Evolutionary conservation across 2,888 invertebrate genomes (phyloP).

Genomic region (Temnothorax unifasciatus): DNA sequence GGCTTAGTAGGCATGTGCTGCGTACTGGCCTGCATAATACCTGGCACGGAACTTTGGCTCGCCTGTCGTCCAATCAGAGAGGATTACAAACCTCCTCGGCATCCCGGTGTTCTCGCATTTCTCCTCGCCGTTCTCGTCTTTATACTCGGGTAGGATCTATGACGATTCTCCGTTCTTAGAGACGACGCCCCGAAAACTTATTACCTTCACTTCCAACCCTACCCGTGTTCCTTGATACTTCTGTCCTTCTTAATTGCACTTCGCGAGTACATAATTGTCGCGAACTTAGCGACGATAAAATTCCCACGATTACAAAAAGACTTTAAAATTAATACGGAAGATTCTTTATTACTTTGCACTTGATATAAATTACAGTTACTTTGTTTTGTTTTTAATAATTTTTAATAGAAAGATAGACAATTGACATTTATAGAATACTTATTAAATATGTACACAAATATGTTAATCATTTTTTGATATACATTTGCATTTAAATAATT

Average conservation of each 20-base stretch:
- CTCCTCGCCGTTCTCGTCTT: conserved; percentile 81
- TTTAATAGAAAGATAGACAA: background rate
- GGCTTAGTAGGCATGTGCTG: conserved; percentile 89
- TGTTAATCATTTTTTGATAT: background rate
- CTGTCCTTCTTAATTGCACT: conserved; percentile 34
- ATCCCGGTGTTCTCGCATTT: conserved; percentile 81
- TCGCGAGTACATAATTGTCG: conserved; percentile 22
- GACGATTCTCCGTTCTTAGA: conserved; percentile 38
- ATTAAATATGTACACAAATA: background rate
- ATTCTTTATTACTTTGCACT: background rate
- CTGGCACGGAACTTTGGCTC: conserved; percentile 88
- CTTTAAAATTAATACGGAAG: background rate
- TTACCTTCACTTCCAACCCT: conserved; percentile 50
- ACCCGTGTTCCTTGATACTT: conserved; percentile 48
- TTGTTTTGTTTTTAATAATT: conserved; percentile 9
- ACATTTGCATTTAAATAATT: conserved; percentile 7
- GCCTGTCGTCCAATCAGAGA: conserved; percentile 84
- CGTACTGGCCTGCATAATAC: conserved; percentile 89
- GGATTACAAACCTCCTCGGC: conserved; percentile 81
- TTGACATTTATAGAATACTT: background rate
- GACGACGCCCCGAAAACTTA: conserved; percentile 52
- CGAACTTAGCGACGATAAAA: conserved; percentile 9
- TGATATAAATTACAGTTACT: background rate
- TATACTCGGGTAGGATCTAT: conserved; percentile 82
- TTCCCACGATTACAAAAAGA: background rate